Base-by-base conservation (phyloP, 2,888 invertebrate species). In the Dysmachus trigonus region DNA sequence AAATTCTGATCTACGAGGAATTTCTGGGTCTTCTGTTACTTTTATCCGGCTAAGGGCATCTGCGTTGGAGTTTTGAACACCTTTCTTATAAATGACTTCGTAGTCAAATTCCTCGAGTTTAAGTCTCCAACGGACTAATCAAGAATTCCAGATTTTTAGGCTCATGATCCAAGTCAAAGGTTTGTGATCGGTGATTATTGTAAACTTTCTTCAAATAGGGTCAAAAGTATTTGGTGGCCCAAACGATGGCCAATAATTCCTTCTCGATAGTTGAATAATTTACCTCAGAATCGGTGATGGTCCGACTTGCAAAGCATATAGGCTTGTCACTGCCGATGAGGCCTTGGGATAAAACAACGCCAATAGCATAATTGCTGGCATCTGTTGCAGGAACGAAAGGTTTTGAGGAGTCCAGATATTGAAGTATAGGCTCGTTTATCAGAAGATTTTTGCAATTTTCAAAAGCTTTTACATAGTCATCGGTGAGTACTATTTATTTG, bases 211-310 rank as follows among this genome's bases (percentile, higher is more conserved):
- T 84, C 0, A 86, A 53, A 71, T 84, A 87, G 1, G 81, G 86
- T 10, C 85, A 74, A 51, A 85, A 86, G 81, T 86, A 73, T 85
- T 85, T 86, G 8, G 85, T 86, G 33, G 86, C 85, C 87, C 87
- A 87, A 22, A 86, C 85, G 10, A 86, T 85, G 7, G 87, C 84
- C 10, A 87, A n/a, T 5, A 86, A 15, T 27, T 87, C 86, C 10
- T 86, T 87, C 71, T 87, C 83, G 10, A 87, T 85, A 5, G 86
- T 85, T 51, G 84, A 83, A 51, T 90, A 90, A 27, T 88, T 89
- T n/a, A 33, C 31, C 87, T 90, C 89, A 13, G n/a, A 71, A 71
- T 27, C 18, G 10, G n/a, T n/a, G n/a, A n/a, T n/a, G n/a, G n/a
- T n/a, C n/a, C n/a, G 53, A 7, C 53, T 53, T 53, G 71, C 71